Evolutionary conservation across 2,797 vertebrate genomes (phyloP).

Genomic region (Pipistrellus nathusii): DNA sequence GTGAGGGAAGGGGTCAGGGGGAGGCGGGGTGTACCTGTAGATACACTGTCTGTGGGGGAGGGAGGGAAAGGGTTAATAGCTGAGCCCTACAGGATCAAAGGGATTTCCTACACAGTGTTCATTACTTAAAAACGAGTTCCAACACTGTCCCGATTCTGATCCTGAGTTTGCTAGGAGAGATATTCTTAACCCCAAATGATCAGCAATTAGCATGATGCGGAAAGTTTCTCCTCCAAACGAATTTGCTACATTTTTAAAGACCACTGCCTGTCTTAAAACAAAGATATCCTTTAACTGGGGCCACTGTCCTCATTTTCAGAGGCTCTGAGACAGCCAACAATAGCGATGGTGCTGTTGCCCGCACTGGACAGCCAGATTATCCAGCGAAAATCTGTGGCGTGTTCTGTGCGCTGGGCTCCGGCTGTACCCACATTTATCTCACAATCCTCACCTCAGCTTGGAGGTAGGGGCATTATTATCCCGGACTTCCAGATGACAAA

Average conservation of each 20-base stretch:
- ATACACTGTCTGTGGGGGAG: accelerated
- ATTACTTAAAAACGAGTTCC: conserved; percentile 62
- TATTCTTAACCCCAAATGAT: not conserved
- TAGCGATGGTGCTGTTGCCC: not conserved
- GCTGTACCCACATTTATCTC: not conserved
- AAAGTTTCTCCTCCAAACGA: not conserved
- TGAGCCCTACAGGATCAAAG: not conserved
- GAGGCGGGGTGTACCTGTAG: not conserved
- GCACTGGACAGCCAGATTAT: not conserved
- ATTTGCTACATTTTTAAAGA: conserved; percentile 34
- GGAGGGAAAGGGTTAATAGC: not conserved
- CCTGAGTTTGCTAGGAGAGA: conserved; percentile 41
- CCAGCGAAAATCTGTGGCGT: not conserved
- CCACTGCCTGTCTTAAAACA: not conserved
- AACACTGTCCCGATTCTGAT: conserved; percentile 49
- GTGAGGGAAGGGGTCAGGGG: accelerated
- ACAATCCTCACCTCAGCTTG: not conserved
- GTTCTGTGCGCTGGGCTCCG: not conserved
- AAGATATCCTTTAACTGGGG: not conserved
- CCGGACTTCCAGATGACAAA: conserved; percentile 8
- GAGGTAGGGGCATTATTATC: not conserved
- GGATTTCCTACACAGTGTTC: conserved; percentile 49
- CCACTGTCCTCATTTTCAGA: conserved; percentile 27
- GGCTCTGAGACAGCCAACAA: not conserved
- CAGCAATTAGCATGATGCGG: not conserved